phyloP scores from a whole-genome alignment of 1,140 invertebrate species.

The Saxidomus purpurata region DNA sequence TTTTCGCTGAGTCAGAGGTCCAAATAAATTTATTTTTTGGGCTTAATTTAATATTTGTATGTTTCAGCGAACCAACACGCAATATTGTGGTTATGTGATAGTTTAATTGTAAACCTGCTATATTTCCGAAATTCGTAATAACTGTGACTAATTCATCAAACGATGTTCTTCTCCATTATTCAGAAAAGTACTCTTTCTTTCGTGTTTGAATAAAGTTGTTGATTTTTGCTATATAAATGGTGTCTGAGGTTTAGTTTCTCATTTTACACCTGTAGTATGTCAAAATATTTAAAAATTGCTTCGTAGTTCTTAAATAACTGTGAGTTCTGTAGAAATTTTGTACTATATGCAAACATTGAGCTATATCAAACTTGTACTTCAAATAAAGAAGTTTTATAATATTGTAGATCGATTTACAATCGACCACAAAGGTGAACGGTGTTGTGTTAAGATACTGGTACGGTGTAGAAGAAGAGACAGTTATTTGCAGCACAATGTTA shows the following conservation, averaged over 20 bases:
- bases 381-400: neutral
- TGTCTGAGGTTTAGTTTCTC: neutral
- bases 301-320: neutral
- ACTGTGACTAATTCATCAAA: too few species aligned
- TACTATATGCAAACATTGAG: neutral
- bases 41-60: too few species aligned
- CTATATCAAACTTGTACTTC: neutral
- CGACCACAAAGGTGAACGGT: neutral
- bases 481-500: neutral
- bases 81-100: too few species aligned
- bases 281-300: neutral
- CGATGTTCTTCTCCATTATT: too few species aligned
- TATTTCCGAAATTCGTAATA: too few species aligned
- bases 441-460: neutral
- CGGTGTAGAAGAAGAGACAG: neutral
- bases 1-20: too few species aligned
- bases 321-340: neutral
- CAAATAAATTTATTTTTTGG: too few species aligned
- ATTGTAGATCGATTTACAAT: neutral
- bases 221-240: neutral
- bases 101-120: too few species aligned
- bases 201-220: neutral
- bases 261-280: neutral
- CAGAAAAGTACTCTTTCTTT: too few species aligned
- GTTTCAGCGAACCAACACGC: too few species aligned